A percentile compares a stretch with the other conserved stretches of the same genome.
These are phyloP conservation scores for Pachyrhynchus sulphureomaculatus DNA, from an alignment of 1,140 invertebrate genomes.

Conservation along the genomic window DNA sequence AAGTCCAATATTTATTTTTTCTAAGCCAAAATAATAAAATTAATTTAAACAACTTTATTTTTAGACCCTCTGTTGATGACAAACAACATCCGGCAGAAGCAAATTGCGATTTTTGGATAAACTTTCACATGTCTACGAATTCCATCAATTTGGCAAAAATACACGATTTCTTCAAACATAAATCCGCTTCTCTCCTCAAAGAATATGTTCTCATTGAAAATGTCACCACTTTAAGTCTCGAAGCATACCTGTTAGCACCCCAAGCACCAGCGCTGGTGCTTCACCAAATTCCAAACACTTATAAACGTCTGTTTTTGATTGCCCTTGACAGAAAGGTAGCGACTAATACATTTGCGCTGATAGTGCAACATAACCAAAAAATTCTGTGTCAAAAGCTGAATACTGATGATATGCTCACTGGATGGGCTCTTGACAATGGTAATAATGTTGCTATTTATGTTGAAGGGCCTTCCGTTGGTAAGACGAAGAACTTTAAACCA, in stretches of 20 bases:
- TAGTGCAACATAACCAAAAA: constrained; percentile 11
- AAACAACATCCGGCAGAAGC: too few relatives aligned
- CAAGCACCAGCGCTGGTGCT: constrained; percentile 27
- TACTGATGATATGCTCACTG: constrained; percentile 21
- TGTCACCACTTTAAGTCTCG: constrained; percentile 15
- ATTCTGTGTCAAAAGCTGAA: neutral
- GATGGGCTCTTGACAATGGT: constrained; percentile 34
- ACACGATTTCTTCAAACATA: neutral
- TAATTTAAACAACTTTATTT: too few relatives aligned
- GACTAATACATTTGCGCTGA: neutral
- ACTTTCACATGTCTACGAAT: neutral
- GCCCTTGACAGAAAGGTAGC: constrained; percentile 8
- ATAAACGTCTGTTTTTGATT: constrained; percentile 26
- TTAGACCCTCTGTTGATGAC: too few relatives aligned
- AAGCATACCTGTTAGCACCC: constrained; percentile 31
- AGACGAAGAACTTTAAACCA: neutral
- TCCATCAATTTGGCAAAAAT: constrained; percentile 14
- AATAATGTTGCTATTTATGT: constrained; percentile 24
- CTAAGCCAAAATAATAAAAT: too few relatives aligned
- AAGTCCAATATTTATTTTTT: too few relatives aligned
- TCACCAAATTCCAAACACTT: constrained; percentile 29
- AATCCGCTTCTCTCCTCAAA: neutral
- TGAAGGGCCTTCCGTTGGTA: constrained; percentile 27
- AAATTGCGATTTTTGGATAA: neutral
- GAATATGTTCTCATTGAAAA: constrained; percentile 22